Base-by-base conservation (phyloP, 2,113 vertebrate species). In the Apteryx owenii region DNA sequence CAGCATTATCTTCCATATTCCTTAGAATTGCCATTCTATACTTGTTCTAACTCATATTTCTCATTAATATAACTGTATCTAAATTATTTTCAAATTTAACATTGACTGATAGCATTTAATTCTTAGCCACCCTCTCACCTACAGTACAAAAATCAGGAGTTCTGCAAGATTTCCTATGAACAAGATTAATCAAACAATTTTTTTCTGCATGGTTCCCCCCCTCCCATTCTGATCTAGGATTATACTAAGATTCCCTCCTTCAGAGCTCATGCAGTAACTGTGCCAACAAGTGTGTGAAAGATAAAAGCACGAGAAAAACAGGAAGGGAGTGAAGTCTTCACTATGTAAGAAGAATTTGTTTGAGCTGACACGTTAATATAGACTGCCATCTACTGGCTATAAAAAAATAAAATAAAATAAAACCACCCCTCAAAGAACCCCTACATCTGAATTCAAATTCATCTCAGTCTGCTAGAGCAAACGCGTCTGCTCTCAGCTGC, bases 341-440 rank as follows among this genome's bases (percentile, higher is more conserved):
- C 26, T 16, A 9, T 33, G 33, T n/a, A 70, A 4, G 38, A 26
- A 25, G 26, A n/a, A 51, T 44, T 16, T 5, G 0, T 11, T 21
- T 18, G 31, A 3, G 3, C 4, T 0, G 28, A 73, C 26, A 6
- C 0, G 2, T 77, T 91, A 26, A 58, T 72, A 51, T n/a, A 1
- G 60, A 76, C 94, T 94, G 96, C 96, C 97, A 95, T 68, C 96
- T 97, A 75, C 96, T 0, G 97, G 94, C 36, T 36, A 31, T 54
- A 17, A 14, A 7, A 36, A 12, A 22, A 25, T 5, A 6, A 26
- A 18, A 54, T 7, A 5, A 19, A 46, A 36, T 44, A 54, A 73
- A 64, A 23, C 6, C 6, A 29, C 20, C 8, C 21, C 36, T 23
- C 3, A 2, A 42, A 64, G 33, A 14, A n/a, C 4, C 6, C 31